A percentile compares a stretch with the other conserved stretches of the same genome.
Conservation (phyloP, 2,113 vertebrate species). For the Pseudopodoces humilis region DNA sequence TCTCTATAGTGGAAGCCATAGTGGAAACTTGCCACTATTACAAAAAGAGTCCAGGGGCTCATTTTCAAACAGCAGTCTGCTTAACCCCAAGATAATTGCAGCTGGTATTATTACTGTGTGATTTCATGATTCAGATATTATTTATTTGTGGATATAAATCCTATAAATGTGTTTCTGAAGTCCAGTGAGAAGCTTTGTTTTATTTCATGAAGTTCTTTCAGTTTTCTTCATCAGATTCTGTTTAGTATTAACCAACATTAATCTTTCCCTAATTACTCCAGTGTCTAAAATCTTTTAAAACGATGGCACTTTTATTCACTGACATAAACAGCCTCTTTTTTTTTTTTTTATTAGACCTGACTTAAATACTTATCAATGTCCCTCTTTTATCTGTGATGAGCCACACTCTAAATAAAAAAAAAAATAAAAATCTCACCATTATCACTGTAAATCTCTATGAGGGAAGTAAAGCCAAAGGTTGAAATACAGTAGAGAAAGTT, state of each 20-base stretch:
- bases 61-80: not conserved
- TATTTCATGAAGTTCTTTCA: not conserved
- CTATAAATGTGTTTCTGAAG: not conserved
- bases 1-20: not conserved
- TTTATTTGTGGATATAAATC: not conserved
- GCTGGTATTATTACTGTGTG: not conserved
- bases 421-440: not conserved
- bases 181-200: not conserved
- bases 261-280: not conserved
- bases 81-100: not conserved
- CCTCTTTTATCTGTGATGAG: not conserved
- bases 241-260: not conserved
- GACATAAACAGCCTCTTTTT: not conserved
- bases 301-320: not conserved
- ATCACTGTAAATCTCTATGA: not conserved
- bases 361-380: not conserved
- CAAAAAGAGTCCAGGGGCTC: not conserved
- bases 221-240: not conserved
- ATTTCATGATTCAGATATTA: not conserved
- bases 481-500: not conserved
- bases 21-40: not conserved
- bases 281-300: not conserved
- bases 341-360: not conserved
- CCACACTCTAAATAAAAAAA: not conserved
- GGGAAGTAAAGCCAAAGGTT: not conserved